Evolutionary conservation across 2,797 vertebrate species (phyloP), one percentile per base, ranked within the genome.

Genomic region (Pseudomugil tenellus): DNA sequence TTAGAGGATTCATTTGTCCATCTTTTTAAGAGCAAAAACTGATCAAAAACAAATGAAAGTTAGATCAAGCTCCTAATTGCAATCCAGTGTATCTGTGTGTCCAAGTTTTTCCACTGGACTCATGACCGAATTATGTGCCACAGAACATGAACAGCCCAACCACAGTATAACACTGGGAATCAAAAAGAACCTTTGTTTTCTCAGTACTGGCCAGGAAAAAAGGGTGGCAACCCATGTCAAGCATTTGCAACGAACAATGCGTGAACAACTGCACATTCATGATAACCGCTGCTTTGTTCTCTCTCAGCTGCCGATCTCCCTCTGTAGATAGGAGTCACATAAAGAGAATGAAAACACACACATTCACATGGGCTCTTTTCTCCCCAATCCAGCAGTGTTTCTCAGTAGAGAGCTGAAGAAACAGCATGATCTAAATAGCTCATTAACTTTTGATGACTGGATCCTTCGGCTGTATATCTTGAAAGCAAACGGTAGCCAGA

Each of bases 401-500:
- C 81, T 85, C 82, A 80, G 84, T 65, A 54, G 78, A 83, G 84
- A 83, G 84, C 72, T 63, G 78, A 84, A 88, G 85, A 90, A 92
- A 87, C 87, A 90, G 90, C 89, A 66, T 86, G 87, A 84, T 90
- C 88, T 89, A 91, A 91, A 92, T 91, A 92, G 90, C 91, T 92
- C 90, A 93, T 93, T 93, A 92, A 93, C 88, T 88, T 92, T 92
- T 91, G 88, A 92, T 92, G 91, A 89, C 80, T 88, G 81, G 82
- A 69, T 91, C 90, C 89, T 91, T 85, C 80, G 91, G 87, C 88
- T 90, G 90, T 90, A 91, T 86, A 90, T 92, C 86, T 90, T 89
- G 88, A 92, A 91, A 90, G 90, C 87, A 85, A 91, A 87, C 48
- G 84, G 90, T 88, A 87, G 83, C 87, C 87, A 88, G 88, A 77